Percentiles rank a stretch among this genome's conserved stretches.
phyloP scores from a whole-genome alignment of 1,140 invertebrate species.

The Ostrea denselamellosa region DNA sequence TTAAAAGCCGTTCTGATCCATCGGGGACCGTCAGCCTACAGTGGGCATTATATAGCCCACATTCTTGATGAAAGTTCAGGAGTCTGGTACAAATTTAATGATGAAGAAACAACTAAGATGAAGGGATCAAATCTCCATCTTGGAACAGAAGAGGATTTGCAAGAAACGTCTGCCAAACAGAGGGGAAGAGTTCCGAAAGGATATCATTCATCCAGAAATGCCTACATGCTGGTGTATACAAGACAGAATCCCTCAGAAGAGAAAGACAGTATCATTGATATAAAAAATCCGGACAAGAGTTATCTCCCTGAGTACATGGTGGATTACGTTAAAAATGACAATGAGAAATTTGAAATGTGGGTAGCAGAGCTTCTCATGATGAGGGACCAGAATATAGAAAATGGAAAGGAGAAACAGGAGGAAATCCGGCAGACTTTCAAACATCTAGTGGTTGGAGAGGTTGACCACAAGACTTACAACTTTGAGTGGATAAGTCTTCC shows the following conservation, averaged over 20 bases:
- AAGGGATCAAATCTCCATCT: constrained; percentile 81
- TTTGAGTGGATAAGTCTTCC: constrained; percentile 81
- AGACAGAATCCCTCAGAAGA: neutral
- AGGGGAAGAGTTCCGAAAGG: constrained; percentile 76
- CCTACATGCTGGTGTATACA: constrained; percentile 85
- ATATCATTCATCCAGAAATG: constrained; percentile 80
- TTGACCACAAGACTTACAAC: constrained; percentile 20
- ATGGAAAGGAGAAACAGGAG: constrained; percentile 76
- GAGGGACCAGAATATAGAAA: constrained; percentile 80
- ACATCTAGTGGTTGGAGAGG: constrained; percentile 53
- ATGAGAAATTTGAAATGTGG: constrained; percentile 79
- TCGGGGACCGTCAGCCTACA: constrained; percentile 84
- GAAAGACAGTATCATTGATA: constrained; percentile 18
- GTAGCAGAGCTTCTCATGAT: constrained; percentile 73
- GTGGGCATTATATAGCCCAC: constrained; percentile 86
- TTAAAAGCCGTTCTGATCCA: constrained; percentile 86
- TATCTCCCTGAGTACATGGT: constrained; percentile 65
- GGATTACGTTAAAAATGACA: constrained; percentile 77
- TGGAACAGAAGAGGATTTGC: constrained; percentile 79
- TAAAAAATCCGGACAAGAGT: constrained; percentile 40
- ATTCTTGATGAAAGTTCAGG: constrained; percentile 82
- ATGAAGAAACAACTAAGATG: constrained; percentile 85
- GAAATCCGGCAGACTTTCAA: constrained; percentile 68
- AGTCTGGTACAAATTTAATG: constrained; percentile 86
- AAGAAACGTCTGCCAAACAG: constrained; percentile 58